Evolutionary conservation across 2,113 vertebrate species (phyloP), one percentile per base, ranked within the genome.

Genomic region (Catharus minimus): DNA sequence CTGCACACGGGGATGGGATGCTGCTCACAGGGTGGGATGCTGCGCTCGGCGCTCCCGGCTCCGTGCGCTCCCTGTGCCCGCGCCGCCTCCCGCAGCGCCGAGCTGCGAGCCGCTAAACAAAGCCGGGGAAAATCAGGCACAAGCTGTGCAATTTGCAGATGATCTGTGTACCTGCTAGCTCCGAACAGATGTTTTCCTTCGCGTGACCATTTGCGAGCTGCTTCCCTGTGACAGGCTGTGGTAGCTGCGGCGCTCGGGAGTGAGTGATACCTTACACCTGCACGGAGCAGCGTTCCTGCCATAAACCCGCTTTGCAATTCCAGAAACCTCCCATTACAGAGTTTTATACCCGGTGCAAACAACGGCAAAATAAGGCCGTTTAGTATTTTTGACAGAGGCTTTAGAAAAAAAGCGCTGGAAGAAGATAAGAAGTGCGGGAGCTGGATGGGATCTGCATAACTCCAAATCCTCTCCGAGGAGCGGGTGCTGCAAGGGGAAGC

Each of bases 181-280:
- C 6, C 6, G 39, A 95, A 86, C 93, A 91, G 93, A 94, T 94
- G 93, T 96, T 95, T 96, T 86, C 86, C 85, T 92, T 95, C 5
- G 28, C 22, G 5, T 86, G 87, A 64, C 90, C 92, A 28, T 94
- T 92, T 90, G 93, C 3, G 90, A 90, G 90, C 83, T 86, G 88
- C 92, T 93, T 95, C 90, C 72, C 76, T 79, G 94, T 95, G 82
- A 93, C 81, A 43, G 82, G 10, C 88, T 61, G 89, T 7, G 69
- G 91, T 46, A 78, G 88, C 76, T 56, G 82, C 56, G 26, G 43
- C 0, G 82, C 85, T 91, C 1, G 2, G 76, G 13, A 80, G 56
- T 86, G 92, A 96, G 73, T 88, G 95, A 92, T 94, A 56, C 20
- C 89, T 77, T 52, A 69, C 93, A 94, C 88, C 93, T 95, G 89